Base-by-base conservation (phyloP, 1,140 invertebrate species). In the Habropoda laboriosa region DNA sequence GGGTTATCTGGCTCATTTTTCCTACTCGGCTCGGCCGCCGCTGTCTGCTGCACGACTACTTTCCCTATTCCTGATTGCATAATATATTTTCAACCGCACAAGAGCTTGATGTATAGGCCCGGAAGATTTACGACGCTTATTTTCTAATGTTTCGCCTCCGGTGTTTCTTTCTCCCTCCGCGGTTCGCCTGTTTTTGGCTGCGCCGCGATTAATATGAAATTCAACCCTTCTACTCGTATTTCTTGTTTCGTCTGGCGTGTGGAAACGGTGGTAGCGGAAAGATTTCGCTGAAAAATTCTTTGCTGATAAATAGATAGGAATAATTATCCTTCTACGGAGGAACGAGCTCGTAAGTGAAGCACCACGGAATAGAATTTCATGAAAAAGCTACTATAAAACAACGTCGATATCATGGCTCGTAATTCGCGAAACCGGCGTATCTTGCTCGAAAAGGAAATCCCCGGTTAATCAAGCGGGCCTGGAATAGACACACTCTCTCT, bases 61-160 rank as follows among this genome's bases (percentile, higher is more conserved):
- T 77, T 70, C 42, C 66, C 66, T 70, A 60, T 47, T 71, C 24
- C 66, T 78, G 75, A 78, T 78, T 78, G 66, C 75, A 78, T 78
- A 78, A 78, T 78, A 68, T 71, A 78, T 78, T 78, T 78, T 40
- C 66, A 27, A 16, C 51, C 16, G 27, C n/a, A 8, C 40, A 13
- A 47, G 27, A 40, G 53, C 73, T 57, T 53, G 51, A 67, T 55
- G 27, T 38, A 68, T 45, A 74, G 73, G 27, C 24, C 18, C 24
- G 27, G 12, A 38, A 60, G 75, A 78, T 78, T 71, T 78, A 78
- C 66, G 55, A n/a, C 24, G 66, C 53, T 71, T 71, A 71, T 60
- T 71, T 78, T 60, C 42, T 45, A 30, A 32, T 51, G 32, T 60
- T 71, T 71, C 55, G 40, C 51, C 32, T 16, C 30, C 21, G 12